phyloP scores from a whole-genome alignment of 2,888 invertebrate species.

The Tetheella fluctuosa region DNA sequence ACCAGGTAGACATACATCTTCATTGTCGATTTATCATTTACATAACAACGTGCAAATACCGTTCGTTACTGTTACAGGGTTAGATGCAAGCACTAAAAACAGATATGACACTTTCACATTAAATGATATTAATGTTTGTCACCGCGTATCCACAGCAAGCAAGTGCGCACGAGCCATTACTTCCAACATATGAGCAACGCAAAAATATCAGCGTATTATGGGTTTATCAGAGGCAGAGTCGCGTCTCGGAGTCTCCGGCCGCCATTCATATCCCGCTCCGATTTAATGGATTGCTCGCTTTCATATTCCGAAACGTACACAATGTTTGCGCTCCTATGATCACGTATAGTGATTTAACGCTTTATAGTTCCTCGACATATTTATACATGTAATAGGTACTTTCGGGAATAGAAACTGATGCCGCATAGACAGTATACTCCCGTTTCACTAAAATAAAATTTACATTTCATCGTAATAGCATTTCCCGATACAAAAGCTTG shows the following conservation, averaged over 20 bases:
- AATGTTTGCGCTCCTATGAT: conserved; percentile 76
- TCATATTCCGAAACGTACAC: conserved; percentile 76
- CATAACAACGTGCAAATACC: too few relatives aligned
- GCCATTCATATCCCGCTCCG: conserved; percentile 70
- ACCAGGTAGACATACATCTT: too few relatives aligned
- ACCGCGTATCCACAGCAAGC: conserved; percentile 53
- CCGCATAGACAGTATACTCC: conserved; percentile 14
- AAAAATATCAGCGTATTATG: conserved; percentile 84
- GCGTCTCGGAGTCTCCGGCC: conserved; percentile 69
- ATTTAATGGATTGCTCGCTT: conserved; percentile 83
- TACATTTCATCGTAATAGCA: conserved; percentile 69
- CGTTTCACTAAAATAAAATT: conserved; percentile 56
- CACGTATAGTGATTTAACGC: conserved; percentile 70
- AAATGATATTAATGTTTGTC: too few relatives aligned
- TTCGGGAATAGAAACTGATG: conserved; percentile 37
- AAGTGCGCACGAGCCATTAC: conserved; percentile 75
- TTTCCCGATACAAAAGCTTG: conserved; percentile 69
- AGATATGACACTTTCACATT: background rate
- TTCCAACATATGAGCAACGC: conserved; percentile 84
- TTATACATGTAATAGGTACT: conserved; percentile 34
- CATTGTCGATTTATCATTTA: too few relatives aligned
- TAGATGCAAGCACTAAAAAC: too few relatives aligned
- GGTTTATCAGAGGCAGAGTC: conserved; percentile 79
- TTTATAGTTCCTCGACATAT: conserved; percentile 52
- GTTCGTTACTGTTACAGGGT: too few relatives aligned